These are phyloP conservation scores for Tinea trinotella DNA, from an alignment of 2,888 invertebrate species.

Conservation along the genomic window DNA sequence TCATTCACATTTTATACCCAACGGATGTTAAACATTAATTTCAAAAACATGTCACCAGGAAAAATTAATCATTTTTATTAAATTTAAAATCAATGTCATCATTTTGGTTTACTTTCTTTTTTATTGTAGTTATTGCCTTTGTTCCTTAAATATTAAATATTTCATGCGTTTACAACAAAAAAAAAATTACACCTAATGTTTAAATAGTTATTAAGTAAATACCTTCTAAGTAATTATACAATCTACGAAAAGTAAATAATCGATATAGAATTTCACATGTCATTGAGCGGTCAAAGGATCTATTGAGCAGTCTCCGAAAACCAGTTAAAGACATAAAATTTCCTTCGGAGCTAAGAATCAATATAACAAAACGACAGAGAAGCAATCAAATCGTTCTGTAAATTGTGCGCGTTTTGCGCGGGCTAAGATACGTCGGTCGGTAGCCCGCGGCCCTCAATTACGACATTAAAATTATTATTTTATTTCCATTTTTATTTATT, in stretches of 20 bases:
- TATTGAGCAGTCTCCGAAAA: conserved; percentile 28
- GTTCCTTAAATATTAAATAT: too few relatives aligned
- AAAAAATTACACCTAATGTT: too few relatives aligned
- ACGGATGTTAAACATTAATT: not conserved
- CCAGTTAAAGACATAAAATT: conserved; percentile 41
- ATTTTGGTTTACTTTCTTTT: too few relatives aligned
- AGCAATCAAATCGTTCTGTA: conserved; percentile 51
- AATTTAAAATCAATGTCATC: not conserved
- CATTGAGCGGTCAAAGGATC: conserved; percentile 16
- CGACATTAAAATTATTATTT: conserved; percentile 72
- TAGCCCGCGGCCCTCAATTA: conserved; percentile 65
- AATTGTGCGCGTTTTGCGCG: conserved; percentile 44
- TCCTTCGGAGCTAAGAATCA: conserved; percentile 40
- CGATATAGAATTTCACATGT: not conserved
- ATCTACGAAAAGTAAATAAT: not conserved
- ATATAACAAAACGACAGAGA: conserved; percentile 38
- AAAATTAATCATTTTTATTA: not conserved
- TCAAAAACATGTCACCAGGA: not conserved
- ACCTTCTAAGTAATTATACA: too few relatives aligned
- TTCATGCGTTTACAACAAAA: too few relatives aligned
- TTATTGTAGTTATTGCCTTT: too few relatives aligned
- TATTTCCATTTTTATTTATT: conserved; percentile 72
- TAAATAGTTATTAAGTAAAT: too few relatives aligned
- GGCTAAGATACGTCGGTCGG: conserved; percentile 28
- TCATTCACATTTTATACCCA: not conserved